Evolutionary conservation across 2,888 invertebrate species (phyloP), one percentile per base, ranked within the genome.

Genomic region (Spilarctia lutea): DNA sequence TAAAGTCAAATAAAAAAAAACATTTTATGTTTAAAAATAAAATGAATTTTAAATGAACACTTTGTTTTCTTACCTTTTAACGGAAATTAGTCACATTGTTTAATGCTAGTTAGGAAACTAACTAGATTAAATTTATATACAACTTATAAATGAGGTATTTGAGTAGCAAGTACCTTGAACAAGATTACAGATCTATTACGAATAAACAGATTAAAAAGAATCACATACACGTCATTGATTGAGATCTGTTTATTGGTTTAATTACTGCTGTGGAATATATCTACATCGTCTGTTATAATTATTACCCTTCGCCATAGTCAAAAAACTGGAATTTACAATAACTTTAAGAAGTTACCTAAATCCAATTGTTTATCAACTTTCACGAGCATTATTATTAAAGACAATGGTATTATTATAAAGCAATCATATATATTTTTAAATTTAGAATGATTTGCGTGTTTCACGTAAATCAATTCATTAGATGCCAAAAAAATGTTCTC

Each of bases 401-500:
- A 67, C 16, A 42, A 67, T 27, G 18, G 1, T 10, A 18, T 45
- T 27, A 10, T 67, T 11, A 42, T 27, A 27, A 1, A 68, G 27
- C 4, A 20, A 24, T 6, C 1, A 30, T 30, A 33, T 3, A 33
- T 13, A 30, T 48, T 67, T 33, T 30, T 30, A 68, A 33, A 30
- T 2, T 24, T 10, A 48, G 6, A 48, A 48, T 24, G 48, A 48
- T 2, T 68, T 24, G 2, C 68, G 24, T 33, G 35, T 65, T 65
- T 65, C 10, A 71, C n/a, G 65, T 72, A 72, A 72, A 52, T 66
- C 48, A 35, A n/a, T 52, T 66, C 20, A 66, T 71, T 45, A 10
- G n/a, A 52, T 27, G 48, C 30, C 48, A 27, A 52, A 65, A 71
- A 72, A 72, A 27, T 24, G 13, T 42, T 39, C 30, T 27, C 13